Conservation (phyloP, 2,113 vertebrate species). For the Phyllopteryx taeniolatus region DNA sequence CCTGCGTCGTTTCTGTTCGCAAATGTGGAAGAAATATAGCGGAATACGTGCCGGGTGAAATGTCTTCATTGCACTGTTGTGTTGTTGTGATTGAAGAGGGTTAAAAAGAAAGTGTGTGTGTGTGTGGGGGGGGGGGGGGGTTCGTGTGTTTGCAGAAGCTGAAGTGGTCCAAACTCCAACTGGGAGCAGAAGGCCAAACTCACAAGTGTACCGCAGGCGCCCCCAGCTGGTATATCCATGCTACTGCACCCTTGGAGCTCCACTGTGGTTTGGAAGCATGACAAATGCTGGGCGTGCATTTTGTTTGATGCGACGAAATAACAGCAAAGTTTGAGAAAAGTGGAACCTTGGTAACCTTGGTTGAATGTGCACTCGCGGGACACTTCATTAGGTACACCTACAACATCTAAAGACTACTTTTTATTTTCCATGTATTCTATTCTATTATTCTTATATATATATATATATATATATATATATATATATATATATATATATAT, state of each 20-base stretch:
- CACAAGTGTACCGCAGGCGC: conserved; percentile 59
- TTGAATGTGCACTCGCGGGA: too few species aligned
- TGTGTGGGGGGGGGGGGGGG: neutral
- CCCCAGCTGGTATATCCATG: conserved; percentile 43
- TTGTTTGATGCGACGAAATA: too few species aligned
- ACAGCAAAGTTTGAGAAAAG: too few species aligned
- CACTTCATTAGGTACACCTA: too few species aligned
- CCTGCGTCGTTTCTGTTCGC: neutral
- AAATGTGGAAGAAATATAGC: neutral
- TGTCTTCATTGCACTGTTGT: conserved; percentile 2
- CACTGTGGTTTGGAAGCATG: too few species aligned
- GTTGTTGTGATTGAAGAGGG: conserved; percentile 6
- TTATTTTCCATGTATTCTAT: too few species aligned
- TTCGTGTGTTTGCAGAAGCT: conserved; percentile 12
- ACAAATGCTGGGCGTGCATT: too few species aligned
- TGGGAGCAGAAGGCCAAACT: conserved; percentile 33
- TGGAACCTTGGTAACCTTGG: too few species aligned
- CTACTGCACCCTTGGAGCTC: conserved; percentile 5
- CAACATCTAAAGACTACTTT: too few species aligned
- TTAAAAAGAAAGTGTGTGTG: neutral
- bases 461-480: too few species aligned
- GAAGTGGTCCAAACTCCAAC: conserved; percentile 36
- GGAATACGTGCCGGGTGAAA: neutral
- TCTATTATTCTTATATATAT: too few species aligned
- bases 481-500: too few species aligned